Percentiles rank a stretch among this genome's conserved stretches.
phyloP scores from a whole-genome alignment of 2,113 vertebrate genomes.

The Hydrochoerus hydrochaeris region DNA sequence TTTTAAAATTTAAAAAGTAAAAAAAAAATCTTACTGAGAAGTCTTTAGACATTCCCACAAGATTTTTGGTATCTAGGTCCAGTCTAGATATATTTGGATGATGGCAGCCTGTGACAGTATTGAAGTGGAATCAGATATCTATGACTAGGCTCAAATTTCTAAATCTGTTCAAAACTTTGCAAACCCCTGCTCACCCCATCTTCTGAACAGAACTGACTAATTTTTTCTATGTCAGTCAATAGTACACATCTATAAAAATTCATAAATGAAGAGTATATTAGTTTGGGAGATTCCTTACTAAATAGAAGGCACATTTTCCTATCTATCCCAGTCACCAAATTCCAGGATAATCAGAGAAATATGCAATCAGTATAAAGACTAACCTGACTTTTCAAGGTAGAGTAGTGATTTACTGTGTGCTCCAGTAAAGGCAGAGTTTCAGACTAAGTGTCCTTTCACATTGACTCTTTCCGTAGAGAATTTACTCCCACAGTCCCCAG shows the following conservation, averaged over 20 bases:
- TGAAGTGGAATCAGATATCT: neutral
- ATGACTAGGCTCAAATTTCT: neutral
- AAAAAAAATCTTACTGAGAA: neutral
- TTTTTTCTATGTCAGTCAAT: neutral
- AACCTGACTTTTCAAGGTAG: neutral
- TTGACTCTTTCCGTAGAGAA: neutral
- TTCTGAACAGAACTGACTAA: neutral
- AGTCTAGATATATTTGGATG: neutral
- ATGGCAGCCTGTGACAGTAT: neutral
- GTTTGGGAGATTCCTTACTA: neutral
- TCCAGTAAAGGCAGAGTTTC: neutral
- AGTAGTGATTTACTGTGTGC: neutral
- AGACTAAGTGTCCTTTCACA: neutral
- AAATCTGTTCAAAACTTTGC: neutral
- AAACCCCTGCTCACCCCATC: neutral
- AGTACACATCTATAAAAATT: neutral
- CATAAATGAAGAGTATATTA: neutral
- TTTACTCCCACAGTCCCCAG: neutral
- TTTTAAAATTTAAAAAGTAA: too few relatives aligned
- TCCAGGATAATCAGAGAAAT: neutral
- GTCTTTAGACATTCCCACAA: neutral
- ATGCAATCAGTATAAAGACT: neutral
- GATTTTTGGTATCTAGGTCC: neutral
- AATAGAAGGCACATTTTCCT: neutral
- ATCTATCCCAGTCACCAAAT: neutral